phyloP scores from a whole-genome alignment of 2,797 vertebrate species.

The Neostethus bicornis region DNA sequence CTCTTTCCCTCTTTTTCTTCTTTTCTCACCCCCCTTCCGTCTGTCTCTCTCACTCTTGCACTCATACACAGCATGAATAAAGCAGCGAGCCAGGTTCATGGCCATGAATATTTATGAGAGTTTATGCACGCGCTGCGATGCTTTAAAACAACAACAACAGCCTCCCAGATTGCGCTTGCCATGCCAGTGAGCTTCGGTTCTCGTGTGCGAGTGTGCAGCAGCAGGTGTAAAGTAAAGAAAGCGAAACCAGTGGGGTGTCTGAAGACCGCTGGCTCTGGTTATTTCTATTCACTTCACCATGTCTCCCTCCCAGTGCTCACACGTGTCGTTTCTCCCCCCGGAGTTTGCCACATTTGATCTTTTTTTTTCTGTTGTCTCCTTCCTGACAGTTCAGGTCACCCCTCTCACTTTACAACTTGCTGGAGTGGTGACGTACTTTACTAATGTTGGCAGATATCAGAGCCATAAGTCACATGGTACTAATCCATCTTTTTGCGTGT shows the following conservation, averaged over 20 bases:
- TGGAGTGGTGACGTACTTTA: slow-evolving; percentile 57
- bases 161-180: slow-evolving; percentile 65
- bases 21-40: slow-evolving; percentile 4
- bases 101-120: slow-evolving; percentile 78
- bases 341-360: slow-evolving; percentile 28
- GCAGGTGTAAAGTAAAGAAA: slow-evolving; percentile 74
- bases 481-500: slow-evolving; percentile 48
- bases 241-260: slow-evolving; percentile 68
- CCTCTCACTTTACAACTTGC: slow-evolving; percentile 18
- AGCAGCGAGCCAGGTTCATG: slow-evolving; percentile 76
- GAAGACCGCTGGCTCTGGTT: slow-evolving; percentile 67
- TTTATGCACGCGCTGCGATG: slow-evolving; percentile 75
- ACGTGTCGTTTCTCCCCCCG: slow-evolving; percentile 22
- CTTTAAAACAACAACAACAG: slow-evolving; percentile 78
- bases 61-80: slow-evolving; percentile 75
- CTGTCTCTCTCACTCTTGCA: slow-evolving; percentile 56
- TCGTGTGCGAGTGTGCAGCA: slow-evolving; percentile 40
- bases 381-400: slow-evolving; percentile 37
- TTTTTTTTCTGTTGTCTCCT: neutral
- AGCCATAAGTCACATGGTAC: slow-evolving; percentile 62
- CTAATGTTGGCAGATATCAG: slow-evolving; percentile 62
- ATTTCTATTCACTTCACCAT: slow-evolving; percentile 60
- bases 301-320: slow-evolving; percentile 39
- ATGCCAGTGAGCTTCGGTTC: slow-evolving; percentile 53
- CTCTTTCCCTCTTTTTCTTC: slow-evolving; percentile 2